A percentile compares a stretch with the other conserved stretches of the same genome.
These are phyloP conservation scores for Tuberolachnus salignus DNA, from an alignment of 2,888 invertebrate genomes.

Conservation along the genomic window DNA sequence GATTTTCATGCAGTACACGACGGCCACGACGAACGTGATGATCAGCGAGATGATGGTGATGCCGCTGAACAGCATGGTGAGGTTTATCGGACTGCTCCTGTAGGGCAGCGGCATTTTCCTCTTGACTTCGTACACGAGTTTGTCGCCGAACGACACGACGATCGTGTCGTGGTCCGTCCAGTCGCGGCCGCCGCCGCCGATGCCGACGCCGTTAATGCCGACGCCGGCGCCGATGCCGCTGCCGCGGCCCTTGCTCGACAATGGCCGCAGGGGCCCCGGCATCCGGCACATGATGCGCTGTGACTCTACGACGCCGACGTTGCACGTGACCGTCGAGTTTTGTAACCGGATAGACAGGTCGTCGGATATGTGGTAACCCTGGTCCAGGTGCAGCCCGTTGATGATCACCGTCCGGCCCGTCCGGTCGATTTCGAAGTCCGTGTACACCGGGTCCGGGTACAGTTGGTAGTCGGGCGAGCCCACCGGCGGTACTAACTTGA, in stretches of 20 bases:
- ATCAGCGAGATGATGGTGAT: slow-evolving; percentile 8
- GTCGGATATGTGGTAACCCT: not conserved
- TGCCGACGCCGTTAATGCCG: no score
- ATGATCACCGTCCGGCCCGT: slow-evolving; percentile 9
- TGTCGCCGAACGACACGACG: slow-evolving; percentile 24
- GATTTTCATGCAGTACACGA: slow-evolving; percentile 28
- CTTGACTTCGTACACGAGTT: slow-evolving; percentile 22
- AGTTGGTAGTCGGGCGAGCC: not conserved
- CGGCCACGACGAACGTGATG: slow-evolving; percentile 10
- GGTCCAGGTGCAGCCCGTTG: slow-evolving; percentile 21
- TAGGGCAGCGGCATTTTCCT: not conserved
- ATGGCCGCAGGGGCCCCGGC: not conserved
- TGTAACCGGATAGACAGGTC: slow-evolving; percentile 22
- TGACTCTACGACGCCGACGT: not conserved
- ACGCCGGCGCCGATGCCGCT: not conserved
- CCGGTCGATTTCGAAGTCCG: slow-evolving; percentile 2
- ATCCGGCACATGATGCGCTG: slow-evolving; percentile 1
- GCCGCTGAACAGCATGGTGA: slow-evolving; percentile 2
- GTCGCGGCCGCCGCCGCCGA: not conserved
- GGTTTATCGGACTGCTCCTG: not conserved
- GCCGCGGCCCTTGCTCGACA: not conserved
- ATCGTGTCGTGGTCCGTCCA: not conserved
- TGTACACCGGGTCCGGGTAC: slow-evolving; percentile 45
- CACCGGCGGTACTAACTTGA: not conserved
- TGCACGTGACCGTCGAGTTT: not conserved